Conservation (phyloP, 2,797 vertebrate genomes). For the Enteromius radiatus region DNA sequence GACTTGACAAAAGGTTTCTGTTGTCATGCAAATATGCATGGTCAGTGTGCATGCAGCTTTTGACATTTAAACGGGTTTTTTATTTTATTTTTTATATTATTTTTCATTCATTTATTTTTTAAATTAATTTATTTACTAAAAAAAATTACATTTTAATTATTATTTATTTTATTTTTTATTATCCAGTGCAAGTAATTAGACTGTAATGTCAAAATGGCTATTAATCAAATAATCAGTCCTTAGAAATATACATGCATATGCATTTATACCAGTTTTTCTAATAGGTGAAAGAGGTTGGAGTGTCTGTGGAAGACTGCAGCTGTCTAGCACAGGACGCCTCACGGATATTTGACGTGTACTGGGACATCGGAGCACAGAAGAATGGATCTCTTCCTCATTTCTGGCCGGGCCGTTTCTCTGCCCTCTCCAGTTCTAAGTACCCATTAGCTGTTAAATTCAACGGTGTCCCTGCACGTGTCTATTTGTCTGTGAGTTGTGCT, state of each 20-base stretch:
- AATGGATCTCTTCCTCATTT: constrained; percentile 71
- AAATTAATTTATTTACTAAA: not conserved
- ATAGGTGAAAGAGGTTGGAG: constrained; percentile 82
- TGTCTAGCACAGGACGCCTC: constrained; percentile 79
- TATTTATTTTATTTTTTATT: not conserved
- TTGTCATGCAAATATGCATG: not conserved
- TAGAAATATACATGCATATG: not conserved
- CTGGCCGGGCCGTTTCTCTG: constrained; percentile 76
- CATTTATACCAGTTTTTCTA: not conserved
- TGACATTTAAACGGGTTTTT: not conserved
- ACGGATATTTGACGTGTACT: constrained; percentile 80
- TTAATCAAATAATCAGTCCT: not conserved
- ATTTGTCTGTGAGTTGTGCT: constrained; percentile 79
- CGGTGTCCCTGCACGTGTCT: constrained; percentile 76
- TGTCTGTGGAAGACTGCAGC: constrained; percentile 79
- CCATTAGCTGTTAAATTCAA: constrained; percentile 79
- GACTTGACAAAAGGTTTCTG: not conserved
- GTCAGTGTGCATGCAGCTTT: not conserved
- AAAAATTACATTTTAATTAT: no score
- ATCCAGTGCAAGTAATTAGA: not conserved
- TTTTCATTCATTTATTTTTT: not conserved
- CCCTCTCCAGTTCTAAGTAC: constrained; percentile 75
- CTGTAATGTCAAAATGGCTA: not conserved
- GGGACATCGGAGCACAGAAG: constrained; percentile 67
- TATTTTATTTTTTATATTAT: not conserved